These are phyloP conservation scores for Xyrichtys novacula DNA, from an alignment of 2,797 vertebrate species.

Conservation along the genomic window DNA sequence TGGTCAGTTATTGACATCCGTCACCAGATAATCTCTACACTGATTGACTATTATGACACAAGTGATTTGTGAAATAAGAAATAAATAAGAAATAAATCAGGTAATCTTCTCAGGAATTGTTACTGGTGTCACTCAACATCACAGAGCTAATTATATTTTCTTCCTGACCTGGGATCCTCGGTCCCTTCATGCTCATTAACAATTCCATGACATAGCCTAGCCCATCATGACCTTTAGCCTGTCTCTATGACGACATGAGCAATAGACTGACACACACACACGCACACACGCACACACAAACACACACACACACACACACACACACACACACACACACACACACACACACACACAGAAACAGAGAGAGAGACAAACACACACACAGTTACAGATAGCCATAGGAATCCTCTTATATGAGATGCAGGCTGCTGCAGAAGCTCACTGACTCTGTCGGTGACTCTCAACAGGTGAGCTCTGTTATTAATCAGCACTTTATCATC, in stretches of 20 bases:
- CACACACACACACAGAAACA: background rate
- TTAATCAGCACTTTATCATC: too few relatives aligned
- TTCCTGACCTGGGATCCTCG: background rate
- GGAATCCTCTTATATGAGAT: slow-evolving; percentile 1
- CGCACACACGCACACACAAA: slow-evolving; percentile 1
- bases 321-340: background rate
- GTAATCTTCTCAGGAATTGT: too few relatives aligned
- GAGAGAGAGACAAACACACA: background rate
- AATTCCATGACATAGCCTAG: slow-evolving; percentile 6
- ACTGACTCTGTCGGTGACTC: slow-evolving; percentile 13
- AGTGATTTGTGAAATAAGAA: too few relatives aligned
- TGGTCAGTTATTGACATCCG: too few relatives aligned
- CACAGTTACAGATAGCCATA: background rate
- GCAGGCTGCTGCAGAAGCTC: background rate
- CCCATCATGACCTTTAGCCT: slow-evolving; percentile 25
- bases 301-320: too few relatives aligned
- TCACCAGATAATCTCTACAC: too few relatives aligned
- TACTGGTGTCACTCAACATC: too few relatives aligned
- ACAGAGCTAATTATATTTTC: background rate
- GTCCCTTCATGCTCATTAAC: background rate
- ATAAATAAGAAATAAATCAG: too few relatives aligned
- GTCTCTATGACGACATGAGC: slow-evolving; percentile 15
- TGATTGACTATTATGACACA: too few relatives aligned
- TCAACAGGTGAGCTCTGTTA: background rate
- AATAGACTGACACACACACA: background rate